Base-by-base conservation (phyloP, 2,113 vertebrate species). In the Leptobrachium leishanense region DNA sequence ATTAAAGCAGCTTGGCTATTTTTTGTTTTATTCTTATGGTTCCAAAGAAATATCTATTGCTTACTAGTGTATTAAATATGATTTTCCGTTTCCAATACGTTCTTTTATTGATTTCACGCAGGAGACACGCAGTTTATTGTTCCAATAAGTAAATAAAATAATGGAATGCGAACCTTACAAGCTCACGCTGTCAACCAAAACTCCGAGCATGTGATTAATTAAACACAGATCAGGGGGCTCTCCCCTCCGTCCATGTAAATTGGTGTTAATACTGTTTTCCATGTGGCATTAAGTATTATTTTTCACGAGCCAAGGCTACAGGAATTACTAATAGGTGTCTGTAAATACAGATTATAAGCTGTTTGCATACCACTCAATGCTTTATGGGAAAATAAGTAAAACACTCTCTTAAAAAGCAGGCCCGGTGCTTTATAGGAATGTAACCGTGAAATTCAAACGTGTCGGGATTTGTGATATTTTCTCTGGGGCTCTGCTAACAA, bases 321-420 rank as follows among this genome's bases (percentile, higher is more conserved):
- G 55, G 20, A 42, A 77, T 71, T 77, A n/a, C 20, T 77, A 70
- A 62, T 64, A 71, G 57, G 57, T 78, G 68, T 72, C 46, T 41
- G 12, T 79, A 54, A 72, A 50, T 13, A 41, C 8, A 59, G 55
- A 59, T 59, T 59, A 44, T 68, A 42, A 76, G 41, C 43, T 8
- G 66, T 46, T 59, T 20, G 11, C 65, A 43, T 53, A 68, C 8
- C 40, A n/a, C 15, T 57, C n/a, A 43, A 66, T 3, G 13, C 8
- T 59, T 55, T 68, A 11, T 31, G 20, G 20, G 20, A 31, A 31
- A 31, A 31, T 31, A 31, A 31, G 20, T 31, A 68, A 68, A n/a
- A 68, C 42, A 68, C 66, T 43, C 66, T 12, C 66, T 68, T 43
- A 68, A 12, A 46, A 8, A 50, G n/a, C 13, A 6, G 31, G 10